Evolutionary conservation across 2,113 vertebrate genomes (phyloP).

Genomic region (Phalacrocorax pelagicus): DNA sequence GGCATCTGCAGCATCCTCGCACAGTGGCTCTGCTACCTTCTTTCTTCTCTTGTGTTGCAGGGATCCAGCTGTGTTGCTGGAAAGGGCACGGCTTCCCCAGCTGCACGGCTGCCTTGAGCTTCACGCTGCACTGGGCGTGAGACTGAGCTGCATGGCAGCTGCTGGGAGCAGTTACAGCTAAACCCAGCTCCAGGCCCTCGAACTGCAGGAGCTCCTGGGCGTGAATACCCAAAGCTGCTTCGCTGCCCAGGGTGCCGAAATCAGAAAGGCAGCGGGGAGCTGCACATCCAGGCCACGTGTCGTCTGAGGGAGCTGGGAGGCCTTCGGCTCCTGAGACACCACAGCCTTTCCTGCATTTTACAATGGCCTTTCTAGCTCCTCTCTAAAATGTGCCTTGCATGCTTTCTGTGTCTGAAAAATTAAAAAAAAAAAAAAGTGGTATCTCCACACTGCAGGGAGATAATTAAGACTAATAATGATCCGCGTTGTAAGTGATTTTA

Average conservation of each 20-base stretch:
- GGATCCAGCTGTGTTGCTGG: neutral
- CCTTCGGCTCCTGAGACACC: neutral
- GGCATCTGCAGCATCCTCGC: neutral
- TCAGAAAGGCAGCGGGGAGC: neutral
- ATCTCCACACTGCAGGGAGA: neutral
- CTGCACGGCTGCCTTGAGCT: neutral
- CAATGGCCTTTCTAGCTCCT: neutral
- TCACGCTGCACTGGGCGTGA: fast-evolving
- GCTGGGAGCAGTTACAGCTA: neutral
- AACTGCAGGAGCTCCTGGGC: neutral
- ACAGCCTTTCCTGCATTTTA: neutral
- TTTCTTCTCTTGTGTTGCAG: neutral
- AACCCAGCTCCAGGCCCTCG: neutral
- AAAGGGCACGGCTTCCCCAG: neutral
- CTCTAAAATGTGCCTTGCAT: neutral
- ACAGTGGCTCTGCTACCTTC: neutral
- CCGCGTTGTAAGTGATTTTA: conserved; percentile 7
- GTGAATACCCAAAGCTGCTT: neutral
- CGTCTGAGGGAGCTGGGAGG: neutral
- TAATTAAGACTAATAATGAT: conserved; percentile 46
- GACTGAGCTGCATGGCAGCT: fast-evolving
- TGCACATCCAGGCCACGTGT: fast-evolving
- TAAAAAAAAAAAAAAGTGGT: neutral
- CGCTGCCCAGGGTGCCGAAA: fast-evolving
- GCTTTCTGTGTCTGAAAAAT: neutral